These are phyloP conservation scores for Triplophysa siluroides DNA, from an alignment of 2,113 vertebrate species.

Conservation along the genomic window DNA sequence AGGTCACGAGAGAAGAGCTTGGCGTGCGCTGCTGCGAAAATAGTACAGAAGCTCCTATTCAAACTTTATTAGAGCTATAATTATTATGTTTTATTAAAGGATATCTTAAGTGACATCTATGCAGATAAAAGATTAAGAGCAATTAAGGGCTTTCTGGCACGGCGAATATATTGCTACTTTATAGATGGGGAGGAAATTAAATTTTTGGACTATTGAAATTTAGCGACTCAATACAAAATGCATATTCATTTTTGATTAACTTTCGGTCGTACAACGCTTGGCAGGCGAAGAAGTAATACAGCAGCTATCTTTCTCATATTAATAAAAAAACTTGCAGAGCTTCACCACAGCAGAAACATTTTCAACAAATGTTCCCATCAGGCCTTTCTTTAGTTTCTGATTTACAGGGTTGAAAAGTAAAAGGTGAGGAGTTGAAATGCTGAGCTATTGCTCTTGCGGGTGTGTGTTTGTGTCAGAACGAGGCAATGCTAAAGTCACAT, in stretches of 20 bases:
- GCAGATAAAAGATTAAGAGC: conserved; percentile 50
- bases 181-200: conserved; percentile 38
- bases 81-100: conserved; percentile 37
- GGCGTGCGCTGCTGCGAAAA: not conserved
- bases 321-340: conserved; percentile 21
- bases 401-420: conserved; percentile 37
- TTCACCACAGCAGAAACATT: not conserved
- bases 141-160: conserved; percentile 47
- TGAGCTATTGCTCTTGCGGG: conserved; percentile 16
- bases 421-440: conserved; percentile 23
- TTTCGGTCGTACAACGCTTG: not conserved
- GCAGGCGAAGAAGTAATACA: not conserved
- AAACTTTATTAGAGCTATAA: conserved; percentile 35
- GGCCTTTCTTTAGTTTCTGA: conserved; percentile 6
- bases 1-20: conserved; percentile 19
- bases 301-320: conserved; percentile 3
- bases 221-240: conserved; percentile 50
- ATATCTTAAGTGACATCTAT: conserved; percentile 39
- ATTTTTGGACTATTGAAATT: conserved; percentile 49
- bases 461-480: conserved; percentile 22
- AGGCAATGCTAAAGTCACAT: conserved; percentile 57
- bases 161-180: conserved; percentile 30
- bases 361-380: conserved; percentile 3
- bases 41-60: conserved; percentile 14
- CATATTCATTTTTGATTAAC: conserved; percentile 42